Conservation (phyloP, 1,140 invertebrate genomes). For the Heliconius hewitsoni region DNA sequence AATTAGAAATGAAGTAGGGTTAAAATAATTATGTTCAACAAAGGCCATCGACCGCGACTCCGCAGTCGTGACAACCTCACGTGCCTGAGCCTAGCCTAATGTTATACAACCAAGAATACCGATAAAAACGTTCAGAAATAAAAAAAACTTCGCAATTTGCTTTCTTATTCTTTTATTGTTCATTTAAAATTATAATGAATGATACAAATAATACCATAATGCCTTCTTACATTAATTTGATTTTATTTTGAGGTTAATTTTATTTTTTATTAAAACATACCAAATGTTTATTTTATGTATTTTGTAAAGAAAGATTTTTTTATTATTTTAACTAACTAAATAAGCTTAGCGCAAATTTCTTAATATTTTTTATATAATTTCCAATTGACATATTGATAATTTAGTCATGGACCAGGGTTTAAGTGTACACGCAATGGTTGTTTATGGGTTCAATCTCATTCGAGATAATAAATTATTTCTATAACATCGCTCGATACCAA, state of each 20-base stretch:
- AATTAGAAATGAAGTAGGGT: neutral
- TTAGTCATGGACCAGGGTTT: no score
- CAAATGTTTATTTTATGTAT: no score
- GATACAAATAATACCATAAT: neutral
- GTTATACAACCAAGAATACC: conserved; percentile 8
- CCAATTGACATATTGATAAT: no score
- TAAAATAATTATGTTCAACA: conserved; percentile 26
- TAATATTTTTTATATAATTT: no score
- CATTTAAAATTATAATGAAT: neutral
- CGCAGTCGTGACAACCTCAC: conserved; percentile 29
- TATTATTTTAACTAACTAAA: no score
- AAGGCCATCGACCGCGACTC: conserved; percentile 21
- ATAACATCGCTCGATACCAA: no score
- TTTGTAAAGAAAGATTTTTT: no score
- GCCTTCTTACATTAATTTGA: neutral
- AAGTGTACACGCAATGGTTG: no score
- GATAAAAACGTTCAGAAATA: neutral
- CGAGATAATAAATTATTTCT: no score
- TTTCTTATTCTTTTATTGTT: neutral
- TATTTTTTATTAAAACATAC: neutral
- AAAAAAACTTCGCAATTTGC: conserved; percentile 3
- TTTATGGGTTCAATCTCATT: no score
- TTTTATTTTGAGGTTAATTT: neutral
- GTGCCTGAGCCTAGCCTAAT: conserved; percentile 12
- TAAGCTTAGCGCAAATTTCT: no score